Conservation (phyloP, 2,888 invertebrate species). For the Tipula confusa region DNA sequence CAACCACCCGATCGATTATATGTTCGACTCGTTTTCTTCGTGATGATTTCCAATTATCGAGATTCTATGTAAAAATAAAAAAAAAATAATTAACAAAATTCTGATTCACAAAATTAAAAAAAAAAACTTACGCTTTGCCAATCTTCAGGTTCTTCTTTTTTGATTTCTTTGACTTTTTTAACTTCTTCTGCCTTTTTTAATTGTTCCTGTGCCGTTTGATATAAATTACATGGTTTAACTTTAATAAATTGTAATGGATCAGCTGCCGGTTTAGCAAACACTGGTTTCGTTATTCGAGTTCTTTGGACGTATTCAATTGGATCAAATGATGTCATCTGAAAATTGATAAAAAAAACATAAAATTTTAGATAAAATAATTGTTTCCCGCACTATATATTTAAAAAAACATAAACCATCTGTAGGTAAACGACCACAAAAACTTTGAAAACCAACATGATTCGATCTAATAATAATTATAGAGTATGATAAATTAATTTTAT, state of each 20-base stretch:
- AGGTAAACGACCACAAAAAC: background rate
- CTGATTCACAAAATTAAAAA: background rate
- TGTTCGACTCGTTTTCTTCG: constrained; percentile 88
- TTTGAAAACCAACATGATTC: too few species aligned
- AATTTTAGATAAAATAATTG: background rate
- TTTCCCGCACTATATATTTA: background rate
- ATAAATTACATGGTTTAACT: constrained; percentile 81
- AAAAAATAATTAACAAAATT: background rate
- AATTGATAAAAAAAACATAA: constrained; percentile 35
- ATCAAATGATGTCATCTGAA: constrained; percentile 49
- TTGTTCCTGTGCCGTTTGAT: constrained; percentile 80
- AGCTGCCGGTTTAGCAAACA: constrained; percentile 76
- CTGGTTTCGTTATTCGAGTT: constrained; percentile 62
- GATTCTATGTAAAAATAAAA: constrained; percentile 59
- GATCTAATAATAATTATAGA: constrained; percentile 3
- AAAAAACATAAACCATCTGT: background rate
- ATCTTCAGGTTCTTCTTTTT: constrained; percentile 80
- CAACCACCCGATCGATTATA: constrained; percentile 83
- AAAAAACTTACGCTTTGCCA: constrained; percentile 79
- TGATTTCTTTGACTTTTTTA: constrained; percentile 73
- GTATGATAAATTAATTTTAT: background rate
- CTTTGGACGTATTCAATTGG: constrained; percentile 49
- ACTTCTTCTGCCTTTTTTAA: constrained; percentile 79
- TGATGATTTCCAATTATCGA: constrained; percentile 91
- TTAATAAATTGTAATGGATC: constrained; percentile 87